Evolutionary conservation across 2,888 invertebrate species (phyloP), one percentile per base, ranked within the genome.

Genomic region (Hemithea aestivaria): DNA sequence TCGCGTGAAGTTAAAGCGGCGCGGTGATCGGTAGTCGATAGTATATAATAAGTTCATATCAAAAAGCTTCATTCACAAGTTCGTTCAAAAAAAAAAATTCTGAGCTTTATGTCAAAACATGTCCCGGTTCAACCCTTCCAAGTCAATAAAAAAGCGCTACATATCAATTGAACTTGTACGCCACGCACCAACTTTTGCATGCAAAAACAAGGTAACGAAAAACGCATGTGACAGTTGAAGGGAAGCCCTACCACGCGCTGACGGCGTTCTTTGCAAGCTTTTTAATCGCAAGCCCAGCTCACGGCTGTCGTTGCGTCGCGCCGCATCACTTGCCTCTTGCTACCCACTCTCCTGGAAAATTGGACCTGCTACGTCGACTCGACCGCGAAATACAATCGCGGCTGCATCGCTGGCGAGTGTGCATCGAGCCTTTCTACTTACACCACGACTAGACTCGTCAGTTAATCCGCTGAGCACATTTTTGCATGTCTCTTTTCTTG

Each of bases 281-380:
- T 82, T 83, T 81, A 80, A 81, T 81, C 77, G 76, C 68, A 62
- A 64, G 53, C 50, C 63, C 57, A 53, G 55, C 58, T 62, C 59
- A 53, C 67, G 58, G 61, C 78, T 77, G 83, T 80, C 85, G 67
- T 62, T 77, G 64, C 75, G 83, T 83, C 83, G 68, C 64, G 66
- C 62, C 76, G 74, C 75, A 78, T 87, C 81, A 77, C 66, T 67
- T 62, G 71, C 58, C 62, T 54, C 45, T 56, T 61, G 62, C 61
- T 46, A 56, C 47, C 62, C 82, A 66, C 61, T 80, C 77, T 78
- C 46, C 59, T 67, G 81, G 79, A 83, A 85, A 85, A 84, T 84
- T 83, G 78, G 63, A 76, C 70, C 65, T 64, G 68, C 66, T 62
- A 60, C 57, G 66, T 60, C 53, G 72, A 73, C 59, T 69, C 70